phyloP scores from a whole-genome alignment of 1,140 invertebrate species.

The Trachymyrmex cornetzi region DNA sequence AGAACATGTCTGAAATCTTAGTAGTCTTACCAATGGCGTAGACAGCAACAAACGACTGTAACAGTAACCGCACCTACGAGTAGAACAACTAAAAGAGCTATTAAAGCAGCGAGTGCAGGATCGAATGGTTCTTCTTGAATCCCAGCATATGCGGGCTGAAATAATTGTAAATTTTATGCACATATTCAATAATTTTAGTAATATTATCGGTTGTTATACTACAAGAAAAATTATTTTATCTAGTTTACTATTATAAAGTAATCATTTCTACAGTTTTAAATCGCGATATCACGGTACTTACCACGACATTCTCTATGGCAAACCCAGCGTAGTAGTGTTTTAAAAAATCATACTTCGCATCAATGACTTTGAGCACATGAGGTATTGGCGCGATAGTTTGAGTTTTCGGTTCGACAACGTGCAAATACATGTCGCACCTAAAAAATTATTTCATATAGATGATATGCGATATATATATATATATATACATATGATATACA shows the following conservation, averaged over 20 bases:
- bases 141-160: constrained; percentile 87
- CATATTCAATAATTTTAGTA: not conserved
- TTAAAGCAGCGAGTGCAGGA: constrained; percentile 93
- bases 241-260: not conserved
- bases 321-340: constrained; percentile 92
- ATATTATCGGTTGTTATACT: not conserved
- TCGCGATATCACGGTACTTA: constrained; percentile 73
- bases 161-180: constrained; percentile 42
- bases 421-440: constrained; percentile 96
- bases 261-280: not conserved
- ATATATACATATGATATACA: not conserved
- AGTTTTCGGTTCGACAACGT: constrained; percentile 92
- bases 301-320: constrained; percentile 94
- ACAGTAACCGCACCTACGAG: constrained; percentile 95
- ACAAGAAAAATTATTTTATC: not conserved
- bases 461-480: too few species aligned
- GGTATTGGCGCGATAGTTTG: constrained; percentile 93
- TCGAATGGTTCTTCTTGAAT: constrained; percentile 92
- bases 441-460: constrained; percentile 66
- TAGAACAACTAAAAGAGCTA: constrained; percentile 94
- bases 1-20: constrained; percentile 14
- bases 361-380: constrained; percentile 93
- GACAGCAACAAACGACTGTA: constrained; percentile 95
- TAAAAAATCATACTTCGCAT: constrained; percentile 94
- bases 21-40: constrained; percentile 92